A percentile compares a stretch with the other conserved stretches of the same genome.
Evolutionary conservation across 2,797 vertebrate genomes (phyloP).

Genomic region (Neosalanx taihuensis): DNA sequence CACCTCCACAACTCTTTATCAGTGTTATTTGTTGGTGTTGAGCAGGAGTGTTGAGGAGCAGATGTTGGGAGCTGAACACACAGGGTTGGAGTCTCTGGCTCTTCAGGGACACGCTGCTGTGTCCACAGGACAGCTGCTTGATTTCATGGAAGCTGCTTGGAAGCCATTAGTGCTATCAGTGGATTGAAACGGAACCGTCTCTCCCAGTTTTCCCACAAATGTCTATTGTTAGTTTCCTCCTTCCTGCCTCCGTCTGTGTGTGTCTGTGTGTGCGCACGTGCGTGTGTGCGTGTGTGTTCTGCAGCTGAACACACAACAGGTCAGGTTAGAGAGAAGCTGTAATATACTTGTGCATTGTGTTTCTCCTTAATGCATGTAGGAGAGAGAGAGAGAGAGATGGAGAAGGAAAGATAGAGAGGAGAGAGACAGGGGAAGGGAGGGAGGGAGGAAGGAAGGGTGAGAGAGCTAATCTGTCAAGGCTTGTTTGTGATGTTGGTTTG

Average conservation of each 20-base stretch:
- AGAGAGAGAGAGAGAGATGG: slow-evolving; percentile 54
- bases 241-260: slow-evolving; percentile 44
- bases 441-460: slow-evolving; percentile 41
- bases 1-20: slow-evolving; percentile 87
- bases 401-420: not conserved
- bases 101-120: slow-evolving; percentile 90
- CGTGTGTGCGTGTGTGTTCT: slow-evolving; percentile 42
- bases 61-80: slow-evolving; percentile 96
- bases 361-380: slow-evolving; percentile 60
- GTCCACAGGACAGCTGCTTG: slow-evolving; percentile 98
- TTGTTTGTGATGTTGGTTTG: slow-evolving; percentile 79
- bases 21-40: slow-evolving; percentile 85
- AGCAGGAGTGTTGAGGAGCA: slow-evolving; percentile 91
- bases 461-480: slow-evolving; percentile 79
- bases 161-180: slow-evolving; percentile 98
- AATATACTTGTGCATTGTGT: slow-evolving; percentile 70
- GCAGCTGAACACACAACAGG: slow-evolving; percentile 69
- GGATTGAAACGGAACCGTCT: slow-evolving; percentile 96
- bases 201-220: slow-evolving; percentile 74
- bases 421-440: slow-evolving; percentile 27
- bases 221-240: slow-evolving; percentile 79
- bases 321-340: slow-evolving; percentile 56
- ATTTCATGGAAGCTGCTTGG: slow-evolving; percentile 97
- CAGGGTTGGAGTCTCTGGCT: slow-evolving; percentile 86
- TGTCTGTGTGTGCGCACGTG: slow-evolving; percentile 22